Conservation (phyloP, 2,888 invertebrate species). For the Mycalesis mineus region DNA sequence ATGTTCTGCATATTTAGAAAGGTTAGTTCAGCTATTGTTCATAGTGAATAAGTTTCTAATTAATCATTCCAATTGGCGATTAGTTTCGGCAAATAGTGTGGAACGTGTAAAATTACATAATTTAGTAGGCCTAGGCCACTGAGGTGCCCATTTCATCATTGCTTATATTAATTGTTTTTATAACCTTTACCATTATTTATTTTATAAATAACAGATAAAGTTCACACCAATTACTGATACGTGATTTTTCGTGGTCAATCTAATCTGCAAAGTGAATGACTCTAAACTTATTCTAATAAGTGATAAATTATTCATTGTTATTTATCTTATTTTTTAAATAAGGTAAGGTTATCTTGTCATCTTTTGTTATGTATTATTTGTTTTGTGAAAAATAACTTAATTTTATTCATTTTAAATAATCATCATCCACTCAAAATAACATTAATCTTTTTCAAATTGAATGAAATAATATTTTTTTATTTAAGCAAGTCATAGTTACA, state of each 20-base stretch:
- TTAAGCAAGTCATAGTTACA: no score
- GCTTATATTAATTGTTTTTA: conserved; percentile 43
- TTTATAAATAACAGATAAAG: conserved; percentile 6
- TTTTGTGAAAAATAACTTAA: no score
- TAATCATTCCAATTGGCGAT: neutral
- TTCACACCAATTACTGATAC: neutral
- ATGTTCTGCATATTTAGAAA: conserved; percentile 69
- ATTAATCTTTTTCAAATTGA: no score
- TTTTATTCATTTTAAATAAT: no score
- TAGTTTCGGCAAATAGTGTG: neutral
- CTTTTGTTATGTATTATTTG: no score
- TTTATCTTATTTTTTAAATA: neutral
- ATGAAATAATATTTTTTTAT: no score
- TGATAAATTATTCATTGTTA: neutral
- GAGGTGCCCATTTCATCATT: conserved; percentile 29
- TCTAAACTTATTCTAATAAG: neutral
- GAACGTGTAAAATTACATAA: conserved; percentile 5
- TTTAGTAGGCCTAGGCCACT: conserved; percentile 3
- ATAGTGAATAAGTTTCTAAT: neutral
- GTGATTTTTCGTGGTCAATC: neutral
- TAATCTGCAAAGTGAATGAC: neutral
- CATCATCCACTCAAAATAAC: no score
- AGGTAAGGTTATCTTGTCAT: neutral
- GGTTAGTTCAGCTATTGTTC: conserved; percentile 43
- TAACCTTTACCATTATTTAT: conserved; percentile 41